Evolutionary conservation across 2,888 invertebrate genomes (phyloP).

Genomic region (Scelioninae gen. 1): DNA sequence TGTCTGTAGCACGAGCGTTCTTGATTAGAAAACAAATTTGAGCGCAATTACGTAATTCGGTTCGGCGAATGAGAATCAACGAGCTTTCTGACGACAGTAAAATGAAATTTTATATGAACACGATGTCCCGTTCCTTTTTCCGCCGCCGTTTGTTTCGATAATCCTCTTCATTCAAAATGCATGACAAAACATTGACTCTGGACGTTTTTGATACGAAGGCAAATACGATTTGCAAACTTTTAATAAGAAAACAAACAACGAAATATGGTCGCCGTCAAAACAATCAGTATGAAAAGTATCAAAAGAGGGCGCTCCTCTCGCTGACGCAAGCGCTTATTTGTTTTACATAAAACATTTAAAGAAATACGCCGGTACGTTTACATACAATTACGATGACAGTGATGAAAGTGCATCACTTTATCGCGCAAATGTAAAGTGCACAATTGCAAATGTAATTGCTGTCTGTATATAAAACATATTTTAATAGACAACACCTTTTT

Average conservation of each 20-base stretch:
- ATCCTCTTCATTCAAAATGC: conserved; percentile 30
- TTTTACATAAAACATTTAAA: conserved; percentile 23
- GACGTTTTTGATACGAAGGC: conserved; percentile 17
- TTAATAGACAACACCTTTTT: conserved; percentile 49
- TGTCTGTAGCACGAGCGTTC: conserved; percentile 2
- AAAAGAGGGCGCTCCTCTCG: not conserved
- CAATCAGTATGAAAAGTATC: conserved; percentile 18
- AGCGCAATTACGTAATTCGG: conserved; percentile 23
- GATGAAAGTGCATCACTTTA: conserved; percentile 26
- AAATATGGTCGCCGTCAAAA: conserved; percentile 25
- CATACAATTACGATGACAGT: conserved; percentile 4
- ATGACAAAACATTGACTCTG: conserved; percentile 36
- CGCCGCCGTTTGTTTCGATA: conserved; percentile 28
- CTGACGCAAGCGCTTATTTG: not conserved
- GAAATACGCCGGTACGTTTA: conserved; percentile 6
- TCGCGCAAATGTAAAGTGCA: conserved; percentile 23
- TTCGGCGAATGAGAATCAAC: conserved; percentile 27
- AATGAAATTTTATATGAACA: conserved; percentile 31
- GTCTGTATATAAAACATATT: conserved; percentile 35
- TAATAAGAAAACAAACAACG: conserved; percentile 27
- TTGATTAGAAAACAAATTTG: conserved; percentile 53
- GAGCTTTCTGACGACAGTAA: conserved; percentile 5
- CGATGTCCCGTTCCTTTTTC: conserved; percentile 20
- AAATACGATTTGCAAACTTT: conserved; percentile 45
- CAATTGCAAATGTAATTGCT: conserved; percentile 40